Conservation (phyloP, 2,888 invertebrate species). For the Synanthedon formicaeformis region DNA sequence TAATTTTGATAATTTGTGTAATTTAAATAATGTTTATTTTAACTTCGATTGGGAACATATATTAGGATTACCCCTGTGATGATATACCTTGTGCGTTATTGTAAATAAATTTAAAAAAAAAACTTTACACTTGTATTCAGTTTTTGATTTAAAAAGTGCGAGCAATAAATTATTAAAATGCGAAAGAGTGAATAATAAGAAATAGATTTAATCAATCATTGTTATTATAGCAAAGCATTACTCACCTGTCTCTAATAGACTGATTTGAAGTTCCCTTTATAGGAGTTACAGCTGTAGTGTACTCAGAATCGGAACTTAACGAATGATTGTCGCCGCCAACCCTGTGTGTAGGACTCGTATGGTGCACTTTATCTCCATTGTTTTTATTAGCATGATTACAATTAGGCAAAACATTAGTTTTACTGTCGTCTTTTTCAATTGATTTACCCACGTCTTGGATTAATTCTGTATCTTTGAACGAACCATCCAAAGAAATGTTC, state of each 20-base stretch:
- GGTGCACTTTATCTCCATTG: constrained; percentile 35
- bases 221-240: constrained; percentile 10
- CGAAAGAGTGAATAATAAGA: background rate
- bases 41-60: no score
- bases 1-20: no score
- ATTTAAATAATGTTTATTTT: no score
- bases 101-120: no score
- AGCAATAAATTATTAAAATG: background rate
- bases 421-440: constrained; percentile 29
- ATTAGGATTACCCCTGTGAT: no score
- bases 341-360: constrained; percentile 45
- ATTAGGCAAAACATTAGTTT: constrained; percentile 22
- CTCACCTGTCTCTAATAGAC: constrained; percentile 74
- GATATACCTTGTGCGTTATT: no score
- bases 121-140: no score
- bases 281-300: constrained; percentile 75
- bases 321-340: constrained; percentile 66
- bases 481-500: constrained; percentile 95
- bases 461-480: constrained; percentile 77
- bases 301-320: constrained; percentile 81
- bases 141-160: no score
- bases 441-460: constrained; percentile 31
- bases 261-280: constrained; percentile 57
- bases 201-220: background rate
- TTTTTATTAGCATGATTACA: constrained; percentile 31